Evolutionary conservation across 2,888 invertebrate species (phyloP).

Genomic region (Cheilosia urbana): DNA sequence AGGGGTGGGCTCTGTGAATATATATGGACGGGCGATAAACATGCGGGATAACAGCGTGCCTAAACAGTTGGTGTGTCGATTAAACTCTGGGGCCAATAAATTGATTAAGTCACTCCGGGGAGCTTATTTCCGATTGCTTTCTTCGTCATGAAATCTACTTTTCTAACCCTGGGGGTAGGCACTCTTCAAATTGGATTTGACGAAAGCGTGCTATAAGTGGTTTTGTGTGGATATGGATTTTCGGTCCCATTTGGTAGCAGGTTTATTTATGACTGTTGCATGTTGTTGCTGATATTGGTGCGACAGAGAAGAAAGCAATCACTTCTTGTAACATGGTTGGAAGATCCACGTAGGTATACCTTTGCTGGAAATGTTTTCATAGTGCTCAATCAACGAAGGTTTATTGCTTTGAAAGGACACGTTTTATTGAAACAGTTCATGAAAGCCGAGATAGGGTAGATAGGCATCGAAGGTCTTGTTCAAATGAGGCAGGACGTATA

Average conservation of each 20-base stretch:
- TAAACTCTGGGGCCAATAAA: constrained; percentile 44
- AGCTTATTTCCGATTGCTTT: constrained; percentile 45
- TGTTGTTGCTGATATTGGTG: background rate
- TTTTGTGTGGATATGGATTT: constrained; percentile 19
- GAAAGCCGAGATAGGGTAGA: too few relatives aligned
- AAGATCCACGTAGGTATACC: too few relatives aligned
- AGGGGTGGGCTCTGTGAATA: background rate
- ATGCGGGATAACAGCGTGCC: constrained; percentile 40
- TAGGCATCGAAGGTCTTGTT: too few relatives aligned
- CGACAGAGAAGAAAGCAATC: background rate
- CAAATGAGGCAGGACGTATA: too few relatives aligned
- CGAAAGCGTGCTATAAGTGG: constrained; percentile 24
- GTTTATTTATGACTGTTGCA: constrained; percentile 16
- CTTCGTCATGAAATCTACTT: constrained; percentile 35
- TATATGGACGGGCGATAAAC: constrained; percentile 8
- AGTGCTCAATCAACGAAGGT: too few relatives aligned
- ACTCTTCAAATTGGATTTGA: constrained; percentile 37
- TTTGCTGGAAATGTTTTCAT: too few relatives aligned
- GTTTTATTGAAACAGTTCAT: too few relatives aligned
- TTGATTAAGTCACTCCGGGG: constrained; percentile 56
- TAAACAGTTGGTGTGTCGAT: constrained; percentile 30
- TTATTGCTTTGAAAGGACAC: too few relatives aligned
- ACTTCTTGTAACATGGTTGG: background rate
- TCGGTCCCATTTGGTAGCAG: constrained; percentile 7
- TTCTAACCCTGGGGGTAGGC: background rate